Base-by-base conservation (phyloP, 2,797 vertebrate genomes). In the Bryconaethiops microstoma region DNA sequence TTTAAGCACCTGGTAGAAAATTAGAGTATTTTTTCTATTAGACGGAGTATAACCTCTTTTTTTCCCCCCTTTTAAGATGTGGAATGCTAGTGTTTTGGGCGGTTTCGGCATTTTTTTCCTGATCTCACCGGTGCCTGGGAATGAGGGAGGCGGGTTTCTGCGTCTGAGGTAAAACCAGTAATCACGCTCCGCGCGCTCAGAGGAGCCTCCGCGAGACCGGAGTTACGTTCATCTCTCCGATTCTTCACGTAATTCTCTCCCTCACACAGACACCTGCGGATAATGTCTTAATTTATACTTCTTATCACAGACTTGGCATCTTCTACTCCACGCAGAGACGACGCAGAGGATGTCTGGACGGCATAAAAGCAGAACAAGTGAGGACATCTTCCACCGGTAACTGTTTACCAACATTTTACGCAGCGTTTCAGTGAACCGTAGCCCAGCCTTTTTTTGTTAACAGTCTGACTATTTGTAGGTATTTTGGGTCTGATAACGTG, bases 381-480 rank as follows among this genome's bases (percentile, higher is more conserved):
- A 72, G 50, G 52, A 73, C 16, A 55, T 73, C 17, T 35, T 35
- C 45, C 29, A 2, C 29, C 17, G 71, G 71, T 73, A 73, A 57
- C 50, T 40, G 17, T 39, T 17, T 55, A 17, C 35, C 40, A 5
- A 10, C 25, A 10, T 54, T 57, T 39, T 57, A 40, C 71, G 54
- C 52, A 39, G 48, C 29, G 69, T 21, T 2, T 35, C 35, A 35
- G 35, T 35, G 35, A 35, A 3, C 35, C 35, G 35, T 2, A 35
- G 35, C 35, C 35, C 35, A 35, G 35, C 35, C 35, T 2, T 35
- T 2, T 35, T 35, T 35, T 39, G 29, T 39, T 40, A 40, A 55
- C 19, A 9, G 9, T 35, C 35, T 60, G n/a, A 60, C 25, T 60
- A 16, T 8, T 45, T 60, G 40, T 52, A 48, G 39, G 55, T 40